phyloP scores from a whole-genome alignment of 1,140 invertebrate species.

The Dendrolimus punctatus region DNA sequence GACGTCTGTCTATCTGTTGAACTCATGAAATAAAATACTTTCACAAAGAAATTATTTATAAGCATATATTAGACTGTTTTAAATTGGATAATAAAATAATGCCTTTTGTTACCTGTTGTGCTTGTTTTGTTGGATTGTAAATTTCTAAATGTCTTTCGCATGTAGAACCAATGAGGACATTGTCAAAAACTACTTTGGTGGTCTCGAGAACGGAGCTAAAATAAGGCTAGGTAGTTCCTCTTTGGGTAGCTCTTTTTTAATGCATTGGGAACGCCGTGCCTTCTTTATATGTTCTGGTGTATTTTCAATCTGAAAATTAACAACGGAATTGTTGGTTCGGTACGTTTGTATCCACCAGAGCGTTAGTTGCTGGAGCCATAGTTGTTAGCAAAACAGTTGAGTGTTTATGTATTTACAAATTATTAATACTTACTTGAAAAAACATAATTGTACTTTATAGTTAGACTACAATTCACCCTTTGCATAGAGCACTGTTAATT shows the following conservation, averaged over 20 bases:
- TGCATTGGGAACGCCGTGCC: conserved; percentile 23
- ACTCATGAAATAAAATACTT: not conserved
- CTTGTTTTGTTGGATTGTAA: conserved; percentile 72
- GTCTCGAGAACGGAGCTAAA: conserved; percentile 75
- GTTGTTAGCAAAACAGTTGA: no score
- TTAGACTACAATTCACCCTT: not conserved
- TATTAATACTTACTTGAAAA: conserved; percentile 35
- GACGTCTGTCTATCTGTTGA: not conserved
- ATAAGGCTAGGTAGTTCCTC: conserved; percentile 62
- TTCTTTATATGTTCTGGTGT: conserved; percentile 56
- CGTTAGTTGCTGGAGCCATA: no score
- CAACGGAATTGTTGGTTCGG: not conserved
- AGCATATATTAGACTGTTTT: not conserved
- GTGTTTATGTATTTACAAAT: no score
- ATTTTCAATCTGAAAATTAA: conserved; percentile 57
- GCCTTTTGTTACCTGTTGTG: conserved; percentile 69
- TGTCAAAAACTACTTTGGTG: conserved; percentile 76
- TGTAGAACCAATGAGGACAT: conserved; percentile 73
- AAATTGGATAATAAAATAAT: conserved; percentile 3
- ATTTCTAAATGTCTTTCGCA: conserved; percentile 70
- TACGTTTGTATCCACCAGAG: no score
- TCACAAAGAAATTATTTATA: not conserved
- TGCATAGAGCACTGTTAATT: not conserved
- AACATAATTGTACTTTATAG: conserved; percentile 24
- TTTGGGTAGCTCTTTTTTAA: conserved; percentile 30